Evolutionary conservation across 1,140 invertebrate genomes (phyloP).

Genomic region (Carposina sasakii): DNA sequence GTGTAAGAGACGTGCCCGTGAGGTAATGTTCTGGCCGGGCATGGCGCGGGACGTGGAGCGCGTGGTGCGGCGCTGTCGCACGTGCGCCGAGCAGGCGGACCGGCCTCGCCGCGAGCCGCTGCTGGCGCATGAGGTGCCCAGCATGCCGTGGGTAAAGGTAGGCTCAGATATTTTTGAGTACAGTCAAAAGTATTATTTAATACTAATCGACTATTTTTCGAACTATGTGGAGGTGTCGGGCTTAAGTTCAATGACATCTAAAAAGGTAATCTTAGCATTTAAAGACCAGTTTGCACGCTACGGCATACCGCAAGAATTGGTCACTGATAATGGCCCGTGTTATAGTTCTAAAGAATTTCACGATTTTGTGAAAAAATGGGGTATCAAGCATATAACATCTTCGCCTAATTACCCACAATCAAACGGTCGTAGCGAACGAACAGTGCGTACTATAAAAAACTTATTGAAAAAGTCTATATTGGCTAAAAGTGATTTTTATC

Average conservation of each 20-base stretch:
- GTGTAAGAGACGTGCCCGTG: slow-evolving; percentile 11
- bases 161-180: slow-evolving; percentile 12
- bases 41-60: slow-evolving; percentile 9
- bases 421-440: slow-evolving; percentile 7
- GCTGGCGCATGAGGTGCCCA: background rate
- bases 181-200: slow-evolving; percentile 5
- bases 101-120: slow-evolving; percentile 8
- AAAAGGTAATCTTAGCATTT: slow-evolving; percentile 1
- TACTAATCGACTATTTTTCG: slow-evolving; percentile 10
- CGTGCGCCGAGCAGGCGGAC: slow-evolving; percentile 19
- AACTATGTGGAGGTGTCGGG: slow-evolving; percentile 7
- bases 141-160: slow-evolving; percentile 4
- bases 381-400: slow-evolving; percentile 1
- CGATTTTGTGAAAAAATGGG: slow-evolving; percentile 3
- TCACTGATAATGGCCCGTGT: slow-evolving; percentile 8
- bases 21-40: slow-evolving; percentile 15
- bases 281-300: slow-evolving; percentile 10
- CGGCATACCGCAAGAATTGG: slow-evolving; percentile 5
- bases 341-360: slow-evolving; percentile 6
- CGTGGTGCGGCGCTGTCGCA: slow-evolving; percentile 21
- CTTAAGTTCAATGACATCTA: background rate
- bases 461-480: background rate
- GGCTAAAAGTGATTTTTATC: slow-evolving; percentile 3
- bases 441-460: slow-evolving; percentile 3
- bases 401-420: slow-evolving; percentile 7